These are phyloP conservation scores for Cyrtorhinus lividipennis DNA, from an alignment of 1,140 invertebrate genomes.

Conservation along the genomic window DNA sequence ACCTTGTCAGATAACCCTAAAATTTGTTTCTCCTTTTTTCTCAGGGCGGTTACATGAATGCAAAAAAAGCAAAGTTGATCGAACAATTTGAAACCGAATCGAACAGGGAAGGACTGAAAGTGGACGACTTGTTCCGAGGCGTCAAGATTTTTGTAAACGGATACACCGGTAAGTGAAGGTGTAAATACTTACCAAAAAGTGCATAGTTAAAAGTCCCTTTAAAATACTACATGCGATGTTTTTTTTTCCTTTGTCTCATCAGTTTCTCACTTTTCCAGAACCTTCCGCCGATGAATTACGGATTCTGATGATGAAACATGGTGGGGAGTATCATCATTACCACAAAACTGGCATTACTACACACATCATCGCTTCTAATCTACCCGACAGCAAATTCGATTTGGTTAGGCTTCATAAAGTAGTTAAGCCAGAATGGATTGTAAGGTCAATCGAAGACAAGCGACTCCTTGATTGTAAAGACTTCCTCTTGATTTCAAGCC, in stretches of 20 bases:
- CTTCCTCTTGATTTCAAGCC: slow-evolving; percentile 57
- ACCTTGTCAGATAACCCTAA: too few species aligned
- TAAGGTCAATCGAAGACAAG: slow-evolving; percentile 54
- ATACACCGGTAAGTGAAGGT: slow-evolving; percentile 51
- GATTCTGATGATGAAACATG: slow-evolving; percentile 62
- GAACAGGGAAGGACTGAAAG: slow-evolving; percentile 28
- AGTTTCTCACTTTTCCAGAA: slow-evolving; percentile 23
- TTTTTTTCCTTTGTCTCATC: too few species aligned
- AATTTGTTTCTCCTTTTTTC: too few species aligned
- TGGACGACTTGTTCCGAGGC: slow-evolving; percentile 54
- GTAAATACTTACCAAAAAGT: background rate
- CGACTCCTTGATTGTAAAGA: slow-evolving; percentile 54
- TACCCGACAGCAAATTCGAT: slow-evolving; percentile 65
- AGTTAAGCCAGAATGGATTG: slow-evolving; percentile 84
- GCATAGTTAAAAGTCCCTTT: background rate
- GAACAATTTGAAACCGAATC: slow-evolving; percentile 55
- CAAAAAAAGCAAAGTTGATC: slow-evolving; percentile 73
- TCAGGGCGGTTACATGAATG: slow-evolving; percentile 71
- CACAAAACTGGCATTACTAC: slow-evolving; percentile 56
- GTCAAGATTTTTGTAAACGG: slow-evolving; percentile 88
- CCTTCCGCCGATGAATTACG: slow-evolving; percentile 59
- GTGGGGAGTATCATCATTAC: slow-evolving; percentile 81
- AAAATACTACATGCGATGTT: too few species aligned
- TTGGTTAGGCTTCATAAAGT: slow-evolving; percentile 43
- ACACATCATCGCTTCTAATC: slow-evolving; percentile 81